Evolutionary conservation across 2,113 vertebrate species (phyloP), one percentile per base, ranked within the genome.

Genomic region (Chaetodon trifascialis): DNA sequence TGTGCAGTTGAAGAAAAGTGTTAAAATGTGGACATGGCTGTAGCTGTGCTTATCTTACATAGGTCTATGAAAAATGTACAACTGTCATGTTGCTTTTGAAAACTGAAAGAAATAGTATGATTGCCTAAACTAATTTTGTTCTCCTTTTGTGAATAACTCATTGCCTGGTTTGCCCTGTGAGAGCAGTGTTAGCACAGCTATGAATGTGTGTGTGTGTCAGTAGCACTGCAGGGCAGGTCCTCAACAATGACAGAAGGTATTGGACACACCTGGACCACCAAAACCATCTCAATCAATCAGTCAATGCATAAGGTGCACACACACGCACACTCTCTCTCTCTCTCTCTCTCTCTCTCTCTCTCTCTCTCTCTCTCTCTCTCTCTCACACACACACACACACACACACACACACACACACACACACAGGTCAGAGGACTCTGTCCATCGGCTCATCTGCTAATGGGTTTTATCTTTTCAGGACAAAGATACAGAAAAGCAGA

Each of bases 201-300:
- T 79, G 51, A 52, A 49, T 40, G 38, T 40, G 38, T 40, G 38
- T 40, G 49, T 42, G 73, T 44, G 60, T 54, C 75, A 19, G 72
- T 25, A 19, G 34, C 49, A 40, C 69, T 81, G 60, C 47, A 70
- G 76, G 75, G 38, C 70, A 59, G 49, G 17, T 72, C 36, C 40
- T 30, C 56, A 72, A 76, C 70, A 65, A 56, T 68, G 73, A 80
- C 11, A 0, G 82, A 74, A 80, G 55, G 42, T 73, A 44, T 73
- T 4, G 16, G 60, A 66, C 66, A 86, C 73, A 88, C 80, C 85
- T 84, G 63, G 76, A 65, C 75, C 78, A 76, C 55, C 55, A 73
- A 55, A 60, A 75, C 65, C 60, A 74, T 75, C 69, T 82, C 63
- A 80, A 73, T 71, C 82, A 90, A 88, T 84, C 56, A 90, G 87